phyloP scores from a whole-genome alignment of 2,888 invertebrate species.

The Helicoverpa assulta region DNA sequence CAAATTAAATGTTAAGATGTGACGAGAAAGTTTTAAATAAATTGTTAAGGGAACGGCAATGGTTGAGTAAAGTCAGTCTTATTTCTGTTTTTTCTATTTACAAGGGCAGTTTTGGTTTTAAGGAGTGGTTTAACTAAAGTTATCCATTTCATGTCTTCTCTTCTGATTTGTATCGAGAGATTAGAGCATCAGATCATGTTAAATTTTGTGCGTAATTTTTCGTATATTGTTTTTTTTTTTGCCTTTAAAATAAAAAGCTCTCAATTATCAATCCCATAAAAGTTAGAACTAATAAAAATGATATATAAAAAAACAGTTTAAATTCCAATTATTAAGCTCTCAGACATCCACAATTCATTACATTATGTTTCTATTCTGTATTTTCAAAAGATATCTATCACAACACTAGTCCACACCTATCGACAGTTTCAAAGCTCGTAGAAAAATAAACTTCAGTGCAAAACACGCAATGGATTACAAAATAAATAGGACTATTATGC shows the following conservation, averaged over 20 bases:
- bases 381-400: conserved; percentile 17
- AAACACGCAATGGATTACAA: conserved; percentile 33
- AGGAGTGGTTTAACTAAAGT: background rate
- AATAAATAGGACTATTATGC: conserved; percentile 43
- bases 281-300: too few relatives aligned
- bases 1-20: conserved; percentile 44
- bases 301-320: too few relatives aligned
- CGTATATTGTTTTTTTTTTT: background rate
- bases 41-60: conserved; percentile 13
- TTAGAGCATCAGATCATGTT: conserved; percentile 42
- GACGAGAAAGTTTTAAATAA: conserved; percentile 46
- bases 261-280: too few relatives aligned
- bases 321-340: conserved; percentile 43
- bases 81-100: conserved; percentile 45
- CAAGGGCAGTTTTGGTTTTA: conserved; percentile 38
- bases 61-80: conserved; percentile 53
- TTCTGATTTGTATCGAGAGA: conserved; percentile 16
- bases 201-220: conserved; percentile 44
- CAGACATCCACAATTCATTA: conserved; percentile 24
- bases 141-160: background rate
- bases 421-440: conserved; percentile 19
- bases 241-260: too few relatives aligned
- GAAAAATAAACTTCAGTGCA: conserved; percentile 15
- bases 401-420: conserved; percentile 32
- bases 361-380: conserved; percentile 15